A percentile compares a stretch with the other conserved stretches of the same genome.
These are phyloP conservation scores for Drosophila elegans DNA, from an alignment of 1,140 invertebrate species.

Conservation along the genomic window DNA sequence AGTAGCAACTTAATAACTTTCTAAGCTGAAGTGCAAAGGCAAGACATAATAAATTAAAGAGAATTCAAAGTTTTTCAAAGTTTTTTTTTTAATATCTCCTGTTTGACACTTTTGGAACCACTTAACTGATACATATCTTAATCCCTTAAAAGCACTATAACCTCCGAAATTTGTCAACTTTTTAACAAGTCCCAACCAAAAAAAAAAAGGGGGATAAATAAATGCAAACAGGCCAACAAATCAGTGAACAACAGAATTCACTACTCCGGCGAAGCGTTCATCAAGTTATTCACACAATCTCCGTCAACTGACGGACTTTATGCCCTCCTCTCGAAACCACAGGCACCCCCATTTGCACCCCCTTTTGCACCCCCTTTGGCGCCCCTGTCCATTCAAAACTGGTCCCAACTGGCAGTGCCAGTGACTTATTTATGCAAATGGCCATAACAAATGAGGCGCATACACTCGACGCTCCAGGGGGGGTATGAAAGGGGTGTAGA, in stretches of 20 bases:
- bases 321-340: background rate
- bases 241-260: slow-evolving; percentile 27
- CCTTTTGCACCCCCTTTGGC: background rate
- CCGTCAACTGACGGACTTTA: slow-evolving; percentile 23
- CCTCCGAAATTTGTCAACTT: slow-evolving; percentile 33
- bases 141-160: slow-evolving; percentile 29
- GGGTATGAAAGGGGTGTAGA: background rate
- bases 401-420: slow-evolving; percentile 66
- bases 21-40: background rate
- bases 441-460: slow-evolving; percentile 81
- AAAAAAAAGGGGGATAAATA: slow-evolving; percentile 19
- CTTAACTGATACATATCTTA: background rate
- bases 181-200: slow-evolving; percentile 14
- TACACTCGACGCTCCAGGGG: slow-evolving; percentile 41
- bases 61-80: background rate
- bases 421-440: slow-evolving; percentile 82
- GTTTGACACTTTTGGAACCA: background rate
- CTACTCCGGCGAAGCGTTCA: slow-evolving; percentile 45
- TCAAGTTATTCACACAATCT: slow-evolving; percentile 81
- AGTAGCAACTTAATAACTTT: background rate
- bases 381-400: slow-evolving; percentile 11
- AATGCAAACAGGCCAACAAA: slow-evolving; percentile 34
- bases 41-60: background rate
- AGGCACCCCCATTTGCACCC: too few relatives aligned
- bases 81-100: background rate